Evolutionary conservation across 2,888 invertebrate genomes (phyloP), one percentile per base, ranked within the genome.

Genomic region (Polyommatus icarus): DNA sequence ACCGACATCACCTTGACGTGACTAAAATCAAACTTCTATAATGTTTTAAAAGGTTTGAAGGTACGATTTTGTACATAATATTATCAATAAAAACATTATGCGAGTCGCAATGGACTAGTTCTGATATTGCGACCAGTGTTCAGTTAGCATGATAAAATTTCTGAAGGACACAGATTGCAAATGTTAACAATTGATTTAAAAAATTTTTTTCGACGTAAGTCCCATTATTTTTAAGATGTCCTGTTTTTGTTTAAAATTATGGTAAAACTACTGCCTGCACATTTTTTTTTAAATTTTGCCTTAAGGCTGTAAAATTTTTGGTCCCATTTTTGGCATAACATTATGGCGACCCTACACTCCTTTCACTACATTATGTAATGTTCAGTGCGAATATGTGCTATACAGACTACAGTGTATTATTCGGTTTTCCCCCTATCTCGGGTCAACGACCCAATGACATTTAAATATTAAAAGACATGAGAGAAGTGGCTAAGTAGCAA

Each of bases 301-400:
- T n/a, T 20, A n/a, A 10, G 7, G 20, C 5, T 54, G 18, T 54
- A 1, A 59, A 32, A 3, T 32, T 40, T 46, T n/a, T 8, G 24
- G 24, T 61, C 61, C 61, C 24, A 24, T 61, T 24, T 61, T 4
- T 12, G 10, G 20, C 24, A 24, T 24, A 20, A 61, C 3, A 20
- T 61, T 24, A 15, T 61, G 61, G 61, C 5, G 10, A 29, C 4
- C 24, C 61, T 24, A 61, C 67, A 6, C 15, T 67, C 32, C 67
- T 67, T 67, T 67, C 29, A 67, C 67, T 32, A 15, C 67, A 67
- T 67, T 67, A 67, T 67, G 67, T 67, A 67, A 67, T 67, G 29
- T 61, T 67, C 67, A 67, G 18, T 15, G 29, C 29, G 67, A 29
- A 10, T 10, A 24, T 29, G 6, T 67, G 29, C 67, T 67, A 67